Evolutionary conservation across 2,888 invertebrate species (phyloP).

Genomic region (Dryadula phaetusa): DNA sequence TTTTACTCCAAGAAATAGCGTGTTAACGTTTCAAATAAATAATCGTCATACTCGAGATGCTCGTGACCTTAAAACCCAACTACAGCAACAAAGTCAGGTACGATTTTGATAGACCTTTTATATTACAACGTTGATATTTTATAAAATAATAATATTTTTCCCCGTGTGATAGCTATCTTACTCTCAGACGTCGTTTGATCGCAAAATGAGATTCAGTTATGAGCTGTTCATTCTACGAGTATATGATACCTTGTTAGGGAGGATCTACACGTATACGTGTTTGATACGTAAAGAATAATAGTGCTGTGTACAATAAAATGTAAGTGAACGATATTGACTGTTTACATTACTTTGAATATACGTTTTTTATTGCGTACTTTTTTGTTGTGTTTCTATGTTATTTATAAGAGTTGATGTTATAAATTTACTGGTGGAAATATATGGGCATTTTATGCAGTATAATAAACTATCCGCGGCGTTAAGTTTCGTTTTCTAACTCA

Average conservation of each 20-base stretch:
- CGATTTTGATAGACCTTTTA: slow-evolving; percentile 31
- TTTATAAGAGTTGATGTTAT: neutral
- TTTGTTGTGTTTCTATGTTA: neutral
- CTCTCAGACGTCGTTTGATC: slow-evolving; percentile 37
- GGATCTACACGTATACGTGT: slow-evolving; percentile 30
- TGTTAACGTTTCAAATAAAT: slow-evolving; percentile 20
- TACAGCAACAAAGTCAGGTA: slow-evolving; percentile 32
- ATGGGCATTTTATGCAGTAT: too few relatives aligned
- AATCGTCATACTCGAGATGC: slow-evolving; percentile 7
- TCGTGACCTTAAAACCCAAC: slow-evolving; percentile 36
- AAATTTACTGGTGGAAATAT: too few relatives aligned
- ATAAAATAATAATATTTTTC: slow-evolving; percentile 35
- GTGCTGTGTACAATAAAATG: slow-evolving; percentile 11
- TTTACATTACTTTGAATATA: slow-evolving; percentile 3
- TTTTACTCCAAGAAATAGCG: slow-evolving; percentile 9
- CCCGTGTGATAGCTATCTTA: slow-evolving; percentile 37
- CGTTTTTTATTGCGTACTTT: neutral
- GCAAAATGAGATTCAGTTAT: slow-evolving; percentile 43
- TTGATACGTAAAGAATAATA: slow-evolving; percentile 6
- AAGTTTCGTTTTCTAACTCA: too few relatives aligned
- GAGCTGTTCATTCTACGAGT: slow-evolving; percentile 39
- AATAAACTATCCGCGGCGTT: too few relatives aligned
- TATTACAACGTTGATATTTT: slow-evolving; percentile 3
- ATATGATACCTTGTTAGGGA: slow-evolving; percentile 40
- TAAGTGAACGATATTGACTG: neutral